Evolutionary conservation across 2,113 vertebrate genomes (phyloP), one percentile per base, ranked within the genome.

Genomic region (Tichodroma muraria): DNA sequence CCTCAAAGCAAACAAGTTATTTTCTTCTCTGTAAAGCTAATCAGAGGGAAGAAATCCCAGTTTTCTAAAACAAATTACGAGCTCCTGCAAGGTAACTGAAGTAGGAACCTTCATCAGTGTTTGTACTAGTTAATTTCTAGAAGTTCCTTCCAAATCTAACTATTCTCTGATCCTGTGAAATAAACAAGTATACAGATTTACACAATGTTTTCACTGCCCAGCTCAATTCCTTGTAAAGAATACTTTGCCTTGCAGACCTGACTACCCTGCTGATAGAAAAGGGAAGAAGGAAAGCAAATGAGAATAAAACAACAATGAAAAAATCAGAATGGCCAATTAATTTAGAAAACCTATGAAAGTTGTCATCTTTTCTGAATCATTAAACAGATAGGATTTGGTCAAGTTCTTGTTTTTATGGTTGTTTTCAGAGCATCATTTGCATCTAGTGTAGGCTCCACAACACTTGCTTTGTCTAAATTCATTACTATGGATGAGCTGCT

Each of bases 331-430:
- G 1, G 1, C 10, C 16, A 73, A 54, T 82, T 93, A 69, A 64
- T 91, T 85, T 83, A 63, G 21, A 27, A 90, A 83, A 63, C 10
- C 27, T 53, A 21, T 90, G 73, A 70, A 85, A 61, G 15, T 4
- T 85, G 15, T 63, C 18, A 33, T 57, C 23, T 78, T 17, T 85
- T 86, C 44, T 40, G 30, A 70, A 59, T 86, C 27, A 13, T 8
- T 37, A 15, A 30, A 59, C 49, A 94, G 33, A 59, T 28, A 89
- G 54, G 53, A 60, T 77, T 83, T 83, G 20, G 35, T 79, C 68
- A 80, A 14, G 17, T 38, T 89, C 66, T 63, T 53, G 30, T n/a
- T 91, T 90, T 93, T 93, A 72, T 88, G 33, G 16, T 8, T 42
- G 24, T 28, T 92, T 90, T 83, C 60, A 86, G 91, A 91, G 15